Percentiles rank a stretch among this genome's conserved stretches.
Evolutionary conservation across 2,797 vertebrate species (phyloP).

Genomic region (Petrocephalus schoutedeni): DNA sequence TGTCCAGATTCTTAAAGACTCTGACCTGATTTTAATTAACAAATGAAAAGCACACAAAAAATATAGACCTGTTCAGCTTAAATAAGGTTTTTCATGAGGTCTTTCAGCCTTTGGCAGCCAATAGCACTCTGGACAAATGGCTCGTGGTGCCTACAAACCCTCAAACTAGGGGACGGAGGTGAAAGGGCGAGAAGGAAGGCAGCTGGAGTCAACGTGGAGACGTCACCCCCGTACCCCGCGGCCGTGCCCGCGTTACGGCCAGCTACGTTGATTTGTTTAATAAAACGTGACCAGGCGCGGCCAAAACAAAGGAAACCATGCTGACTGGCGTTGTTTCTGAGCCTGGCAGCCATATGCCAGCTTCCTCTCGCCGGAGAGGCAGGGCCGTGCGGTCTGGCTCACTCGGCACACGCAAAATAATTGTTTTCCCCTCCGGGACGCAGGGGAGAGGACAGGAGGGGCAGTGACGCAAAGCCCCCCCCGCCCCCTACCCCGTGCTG

Average conservation of each 20-base stretch:
- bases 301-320: constrained; percentile 36
- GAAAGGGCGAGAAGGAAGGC: not conserved
- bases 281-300: constrained; percentile 34
- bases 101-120: not conserved
- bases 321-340: constrained; percentile 36
- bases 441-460: constrained; percentile 13
- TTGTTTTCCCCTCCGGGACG: not conserved
- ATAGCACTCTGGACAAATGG: not conserved
- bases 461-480: not conserved
- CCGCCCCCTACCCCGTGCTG: not conserved
- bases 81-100: not conserved
- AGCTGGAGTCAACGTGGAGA: not conserved
- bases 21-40: not conserved
- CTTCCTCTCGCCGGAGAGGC: constrained; percentile 26
- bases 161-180: not conserved
- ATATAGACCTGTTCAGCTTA: not conserved
- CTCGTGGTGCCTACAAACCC: not conserved
- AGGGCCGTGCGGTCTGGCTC: not conserved
- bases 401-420: not conserved
- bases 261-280: constrained; percentile 17
- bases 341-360: constrained; percentile 34
- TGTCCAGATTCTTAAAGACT: not conserved
- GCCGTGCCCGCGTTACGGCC: constrained; percentile 24
- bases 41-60: not conserved
- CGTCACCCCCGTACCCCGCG: constrained; percentile 21